Conservation (phyloP, 53 echinoderm and acorn worm genomes). For the Crossaster papposus region DNA sequence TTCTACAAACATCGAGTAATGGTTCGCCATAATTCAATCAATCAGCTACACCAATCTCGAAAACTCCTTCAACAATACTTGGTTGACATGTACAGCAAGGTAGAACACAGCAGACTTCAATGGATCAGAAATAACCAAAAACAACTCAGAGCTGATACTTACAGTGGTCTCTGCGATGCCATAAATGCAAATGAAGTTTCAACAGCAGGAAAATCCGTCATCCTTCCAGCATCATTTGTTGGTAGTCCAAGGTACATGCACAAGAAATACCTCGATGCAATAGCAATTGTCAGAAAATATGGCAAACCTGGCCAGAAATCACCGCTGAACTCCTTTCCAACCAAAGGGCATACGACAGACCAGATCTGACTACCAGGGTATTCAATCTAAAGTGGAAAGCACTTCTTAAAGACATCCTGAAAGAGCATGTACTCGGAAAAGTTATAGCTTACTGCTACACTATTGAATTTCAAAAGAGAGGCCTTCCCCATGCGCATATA, state of each 20-base stretch:
- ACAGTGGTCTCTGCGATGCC: slow-evolving; percentile 64
- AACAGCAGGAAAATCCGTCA: slow-evolving; percentile 37
- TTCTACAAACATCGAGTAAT: no score
- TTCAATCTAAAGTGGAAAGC: slow-evolving; percentile 57
- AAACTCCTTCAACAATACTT: no score
- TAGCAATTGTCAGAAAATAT: slow-evolving; percentile 61
- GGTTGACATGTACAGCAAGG: no score
- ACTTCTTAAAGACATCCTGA: slow-evolving; percentile 48
- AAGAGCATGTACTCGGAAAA: slow-evolving; percentile 27
- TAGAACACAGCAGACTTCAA: slow-evolving; percentile 1
- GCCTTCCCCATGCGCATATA: slow-evolving; percentile 62
- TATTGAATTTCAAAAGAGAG: slow-evolving; percentile 65
- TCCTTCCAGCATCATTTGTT: slow-evolving; percentile 50
- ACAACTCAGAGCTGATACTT: slow-evolving; percentile 55
- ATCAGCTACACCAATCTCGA: no score
- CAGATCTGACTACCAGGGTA: slow-evolving; percentile 53
- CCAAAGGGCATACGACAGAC: slow-evolving; percentile 47
- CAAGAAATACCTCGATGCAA: slow-evolving; percentile 50
- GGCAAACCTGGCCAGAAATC: slow-evolving; percentile 76
- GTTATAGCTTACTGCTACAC: slow-evolving; percentile 44
- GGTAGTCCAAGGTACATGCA: slow-evolving; percentile 69
- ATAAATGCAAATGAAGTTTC: slow-evolving; percentile 43
- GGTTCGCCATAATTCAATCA: no score
- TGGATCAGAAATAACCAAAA: slow-evolving; percentile 42
- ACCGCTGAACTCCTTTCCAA: slow-evolving; percentile 29